A percentile compares a stretch with the other conserved stretches of the same genome.
These are phyloP conservation scores for Delia radicum DNA, from an alignment of 1,140 invertebrate species.

Conservation along the genomic window DNA sequence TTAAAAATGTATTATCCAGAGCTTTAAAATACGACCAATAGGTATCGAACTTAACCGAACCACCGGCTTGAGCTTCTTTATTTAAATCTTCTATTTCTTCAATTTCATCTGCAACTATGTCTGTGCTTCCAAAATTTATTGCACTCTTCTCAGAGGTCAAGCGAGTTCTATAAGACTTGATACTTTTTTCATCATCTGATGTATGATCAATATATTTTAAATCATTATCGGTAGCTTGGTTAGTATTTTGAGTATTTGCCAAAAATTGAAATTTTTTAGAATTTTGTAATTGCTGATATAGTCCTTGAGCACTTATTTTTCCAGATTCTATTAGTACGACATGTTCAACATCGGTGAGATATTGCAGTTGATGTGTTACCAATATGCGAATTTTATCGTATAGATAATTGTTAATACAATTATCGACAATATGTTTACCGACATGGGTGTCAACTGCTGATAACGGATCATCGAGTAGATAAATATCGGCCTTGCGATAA, in stretches of 20 bases:
- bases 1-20: constrained; percentile 63
- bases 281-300: not conserved
- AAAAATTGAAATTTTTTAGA: not conserved
- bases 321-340: not conserved
- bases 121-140: constrained; percentile 40
- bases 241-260: constrained; percentile 21
- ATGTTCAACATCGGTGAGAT: constrained; percentile 63
- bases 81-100: constrained; percentile 28
- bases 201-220: constrained; percentile 40
- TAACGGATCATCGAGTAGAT: constrained; percentile 78
- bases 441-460: constrained; percentile 81
- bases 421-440: constrained; percentile 67
- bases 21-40: constrained; percentile 71
- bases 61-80: constrained; percentile 52
- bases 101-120: constrained; percentile 38
- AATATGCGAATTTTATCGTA: constrained; percentile 69
- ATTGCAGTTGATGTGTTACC: constrained; percentile 85
- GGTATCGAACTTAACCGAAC: constrained; percentile 57
- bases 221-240: not conserved
- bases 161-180: constrained; percentile 49
- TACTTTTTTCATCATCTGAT: constrained; percentile 30
- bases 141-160: constrained; percentile 55
- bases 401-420: constrained; percentile 63
- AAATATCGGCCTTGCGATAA: constrained; percentile 65
- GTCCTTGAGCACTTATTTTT: not conserved